Conservation (phyloP, 2,113 vertebrate genomes). For the Passerina amoena region DNA sequence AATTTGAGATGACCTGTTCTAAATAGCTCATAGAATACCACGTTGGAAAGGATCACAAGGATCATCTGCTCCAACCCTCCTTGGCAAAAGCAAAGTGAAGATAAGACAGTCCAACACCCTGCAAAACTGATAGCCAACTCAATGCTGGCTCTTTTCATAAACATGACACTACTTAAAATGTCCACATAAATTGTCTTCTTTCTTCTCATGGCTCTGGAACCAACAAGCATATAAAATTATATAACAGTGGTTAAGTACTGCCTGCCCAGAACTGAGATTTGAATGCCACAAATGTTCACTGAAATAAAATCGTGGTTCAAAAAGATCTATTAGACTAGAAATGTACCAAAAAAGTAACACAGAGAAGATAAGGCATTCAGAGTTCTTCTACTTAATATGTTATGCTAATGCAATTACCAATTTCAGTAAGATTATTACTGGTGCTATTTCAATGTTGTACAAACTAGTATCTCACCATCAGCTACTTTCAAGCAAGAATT, state of each 20-base stretch:
- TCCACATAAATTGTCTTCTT: background rate
- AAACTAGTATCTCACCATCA: background rate
- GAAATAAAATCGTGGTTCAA: background rate
- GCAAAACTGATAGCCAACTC: background rate
- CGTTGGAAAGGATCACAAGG: background rate
- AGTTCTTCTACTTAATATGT: background rate
- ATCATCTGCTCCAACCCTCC: background rate
- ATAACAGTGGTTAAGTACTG: background rate
- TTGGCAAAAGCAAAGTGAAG: background rate
- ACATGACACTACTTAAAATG: background rate
- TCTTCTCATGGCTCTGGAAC: background rate
- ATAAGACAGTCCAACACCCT: background rate
- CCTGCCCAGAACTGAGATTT: background rate
- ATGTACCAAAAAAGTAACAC: background rate
- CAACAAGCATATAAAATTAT: background rate
- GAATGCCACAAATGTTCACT: background rate
- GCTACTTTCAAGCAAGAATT: background rate
- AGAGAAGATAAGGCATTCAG: background rate
- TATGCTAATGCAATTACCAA: background rate
- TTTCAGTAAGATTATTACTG: background rate
- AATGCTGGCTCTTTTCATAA: background rate
- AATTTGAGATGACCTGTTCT: background rate
- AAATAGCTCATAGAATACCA: background rate
- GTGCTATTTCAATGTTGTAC: background rate
- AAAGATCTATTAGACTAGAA: background rate